A percentile compares a stretch with the other conserved stretches of the same genome.
Conservation (phyloP, 2,888 invertebrate species). For the Thyatira batis region DNA sequence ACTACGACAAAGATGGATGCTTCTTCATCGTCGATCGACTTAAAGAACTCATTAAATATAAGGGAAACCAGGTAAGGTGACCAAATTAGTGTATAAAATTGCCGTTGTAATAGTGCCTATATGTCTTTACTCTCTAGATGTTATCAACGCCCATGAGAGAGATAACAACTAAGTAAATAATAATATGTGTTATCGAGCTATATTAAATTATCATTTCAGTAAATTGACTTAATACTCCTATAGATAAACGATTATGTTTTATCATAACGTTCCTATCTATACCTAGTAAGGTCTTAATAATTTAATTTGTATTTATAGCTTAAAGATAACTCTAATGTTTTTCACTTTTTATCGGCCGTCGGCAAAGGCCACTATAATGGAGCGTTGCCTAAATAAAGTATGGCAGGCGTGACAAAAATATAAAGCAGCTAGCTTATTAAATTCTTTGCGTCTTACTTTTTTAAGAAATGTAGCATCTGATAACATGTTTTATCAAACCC, state of each 20-base stretch:
- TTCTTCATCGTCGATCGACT: constrained; percentile 64
- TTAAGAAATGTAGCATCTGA: no score
- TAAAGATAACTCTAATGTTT: no score
- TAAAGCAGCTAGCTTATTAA: no score
- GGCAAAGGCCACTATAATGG: no score
- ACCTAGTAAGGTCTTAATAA: background rate
- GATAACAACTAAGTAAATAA: background rate
- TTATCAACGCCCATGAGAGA: background rate
- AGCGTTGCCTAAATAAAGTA: no score
- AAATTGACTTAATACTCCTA: background rate
- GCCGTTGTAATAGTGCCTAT: background rate
- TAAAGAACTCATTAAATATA: constrained; percentile 69
- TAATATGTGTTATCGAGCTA: background rate
- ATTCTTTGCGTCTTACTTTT: no score
- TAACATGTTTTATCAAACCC: no score
- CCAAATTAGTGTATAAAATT: background rate
- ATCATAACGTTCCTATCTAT: background rate
- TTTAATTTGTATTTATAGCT: background rate
- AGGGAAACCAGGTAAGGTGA: constrained; percentile 44
- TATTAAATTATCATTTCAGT: background rate
- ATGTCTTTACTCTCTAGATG: background rate
- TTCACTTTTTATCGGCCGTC: no score
- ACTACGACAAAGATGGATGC: constrained; percentile 62
- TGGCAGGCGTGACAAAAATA: no score
- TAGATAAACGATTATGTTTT: background rate